Conservation (phyloP, 2,888 invertebrate genomes). For the Ornithoptera priamus region DNA sequence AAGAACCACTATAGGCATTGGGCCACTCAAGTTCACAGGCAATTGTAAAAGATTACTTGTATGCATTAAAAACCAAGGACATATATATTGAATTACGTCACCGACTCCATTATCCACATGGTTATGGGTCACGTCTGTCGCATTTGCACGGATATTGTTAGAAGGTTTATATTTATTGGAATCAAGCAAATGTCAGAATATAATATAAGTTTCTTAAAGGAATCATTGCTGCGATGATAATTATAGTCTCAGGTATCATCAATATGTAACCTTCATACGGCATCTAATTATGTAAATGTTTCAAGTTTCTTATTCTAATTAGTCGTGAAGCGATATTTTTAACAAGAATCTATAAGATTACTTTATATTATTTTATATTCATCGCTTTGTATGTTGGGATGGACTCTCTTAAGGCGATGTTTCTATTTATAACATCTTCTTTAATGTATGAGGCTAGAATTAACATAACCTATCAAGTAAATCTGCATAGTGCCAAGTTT, state of each 20-base stretch:
- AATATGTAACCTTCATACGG: slow-evolving; percentile 6
- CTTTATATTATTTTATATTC: background rate
- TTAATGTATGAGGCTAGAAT: too few relatives aligned
- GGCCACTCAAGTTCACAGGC: background rate
- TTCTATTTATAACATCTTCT: too few relatives aligned
- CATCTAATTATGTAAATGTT: slow-evolving; percentile 18
- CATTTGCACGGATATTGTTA: background rate
- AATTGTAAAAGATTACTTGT: background rate
- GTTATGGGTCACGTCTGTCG: background rate
- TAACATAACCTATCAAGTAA: too few relatives aligned
- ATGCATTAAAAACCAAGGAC: background rate
- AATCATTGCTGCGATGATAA: background rate
- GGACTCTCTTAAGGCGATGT: too few relatives aligned
- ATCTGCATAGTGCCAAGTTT: too few relatives aligned
- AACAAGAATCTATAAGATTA: background rate
- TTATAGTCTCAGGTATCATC: background rate
- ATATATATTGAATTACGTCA: too few relatives aligned
- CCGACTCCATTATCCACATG: background rate
- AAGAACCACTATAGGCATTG: too few relatives aligned
- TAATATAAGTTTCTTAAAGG: background rate
- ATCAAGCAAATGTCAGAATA: background rate
- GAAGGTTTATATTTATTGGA: background rate
- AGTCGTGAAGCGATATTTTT: background rate
- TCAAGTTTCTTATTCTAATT: slow-evolving; percentile 6
- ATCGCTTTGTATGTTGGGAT: background rate